These are phyloP conservation scores for Sphaerodactylus townsendi DNA, from an alignment of 2,113 vertebrate genomes.

Conservation along the genomic window DNA sequence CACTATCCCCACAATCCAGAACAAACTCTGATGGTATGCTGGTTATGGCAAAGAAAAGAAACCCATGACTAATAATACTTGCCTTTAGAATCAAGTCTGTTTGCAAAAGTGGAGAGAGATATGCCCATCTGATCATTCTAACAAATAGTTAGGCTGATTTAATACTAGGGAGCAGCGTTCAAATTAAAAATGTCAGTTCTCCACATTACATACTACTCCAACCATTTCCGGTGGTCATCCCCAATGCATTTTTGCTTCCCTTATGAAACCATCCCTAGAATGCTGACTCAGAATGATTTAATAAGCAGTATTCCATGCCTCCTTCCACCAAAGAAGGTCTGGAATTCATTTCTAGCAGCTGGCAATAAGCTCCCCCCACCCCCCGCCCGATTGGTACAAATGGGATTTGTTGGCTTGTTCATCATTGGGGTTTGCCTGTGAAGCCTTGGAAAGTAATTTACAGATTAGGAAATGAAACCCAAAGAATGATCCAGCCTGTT, in stretches of 20 bases:
- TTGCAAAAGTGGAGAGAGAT: neutral
- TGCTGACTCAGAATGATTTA: slow-evolving; percentile 11
- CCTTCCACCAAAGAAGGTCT: slow-evolving; percentile 65
- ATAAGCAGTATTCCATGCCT: slow-evolving; percentile 36
- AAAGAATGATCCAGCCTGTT: neutral
- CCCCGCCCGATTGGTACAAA: slow-evolving; percentile 61
- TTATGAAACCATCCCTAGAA: neutral
- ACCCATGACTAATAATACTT: neutral
- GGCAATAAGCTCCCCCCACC: slow-evolving; percentile 41
- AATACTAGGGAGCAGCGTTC: neutral
- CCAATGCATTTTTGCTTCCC: slow-evolving; percentile 12
- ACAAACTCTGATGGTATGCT: slow-evolving; percentile 34
- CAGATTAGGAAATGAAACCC: slow-evolving; percentile 28
- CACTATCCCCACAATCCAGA: neutral
- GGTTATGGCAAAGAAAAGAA: slow-evolving; percentile 9
- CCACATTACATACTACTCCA: neutral
- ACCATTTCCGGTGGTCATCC: neutral
- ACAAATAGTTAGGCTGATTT: neutral
- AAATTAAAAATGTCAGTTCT: neutral
- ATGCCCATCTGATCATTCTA: neutral
- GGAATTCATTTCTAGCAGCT: slow-evolving; percentile 70
- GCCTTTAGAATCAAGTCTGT: neutral
- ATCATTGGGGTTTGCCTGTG: slow-evolving; percentile 48
- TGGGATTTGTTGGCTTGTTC: slow-evolving; percentile 70
- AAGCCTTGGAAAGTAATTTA: slow-evolving; percentile 35